These are phyloP conservation scores for Agrotis segetum DNA, from an alignment of 2,888 invertebrate species.

Conservation along the genomic window DNA sequence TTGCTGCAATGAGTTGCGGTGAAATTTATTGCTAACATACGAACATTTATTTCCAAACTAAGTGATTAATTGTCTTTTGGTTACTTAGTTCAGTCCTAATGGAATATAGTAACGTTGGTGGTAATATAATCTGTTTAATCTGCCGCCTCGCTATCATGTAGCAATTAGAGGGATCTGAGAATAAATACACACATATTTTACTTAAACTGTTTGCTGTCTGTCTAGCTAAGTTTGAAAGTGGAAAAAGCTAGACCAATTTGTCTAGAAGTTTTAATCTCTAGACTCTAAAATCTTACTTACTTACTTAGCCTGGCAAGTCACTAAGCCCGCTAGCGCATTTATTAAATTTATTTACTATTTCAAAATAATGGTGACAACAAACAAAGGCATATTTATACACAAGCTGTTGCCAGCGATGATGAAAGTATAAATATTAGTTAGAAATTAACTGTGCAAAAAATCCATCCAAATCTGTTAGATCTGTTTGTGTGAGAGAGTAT, in stretches of 20 bases:
- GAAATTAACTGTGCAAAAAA: no score
- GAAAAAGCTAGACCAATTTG: constrained; percentile 23
- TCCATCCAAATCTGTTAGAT: no score
- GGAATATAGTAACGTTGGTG: constrained; percentile 18
- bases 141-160: constrained; percentile 9
- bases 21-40: constrained; percentile 53
- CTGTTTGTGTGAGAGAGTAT: no score
- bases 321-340: not conserved
- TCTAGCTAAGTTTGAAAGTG: constrained; percentile 8
- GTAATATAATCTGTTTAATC: constrained; percentile 28
- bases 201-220: constrained; percentile 8
- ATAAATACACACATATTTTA: constrained; percentile 28
- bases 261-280: constrained; percentile 3
- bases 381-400: no score
- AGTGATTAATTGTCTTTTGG: constrained; percentile 52
- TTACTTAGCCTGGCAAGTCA: not conserved
- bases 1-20: constrained; percentile 25
- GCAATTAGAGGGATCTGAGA: constrained; percentile 32
- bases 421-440: no score
- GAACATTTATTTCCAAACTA: constrained; percentile 49
- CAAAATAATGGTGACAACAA: no score
- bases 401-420: no score
- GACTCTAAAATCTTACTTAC: constrained; percentile 2
- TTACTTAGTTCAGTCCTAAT: constrained; percentile 34
- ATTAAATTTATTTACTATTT: not conserved